phyloP scores from a whole-genome alignment of 1,140 invertebrate species.

The Pogonognathellus flavescens region DNA sequence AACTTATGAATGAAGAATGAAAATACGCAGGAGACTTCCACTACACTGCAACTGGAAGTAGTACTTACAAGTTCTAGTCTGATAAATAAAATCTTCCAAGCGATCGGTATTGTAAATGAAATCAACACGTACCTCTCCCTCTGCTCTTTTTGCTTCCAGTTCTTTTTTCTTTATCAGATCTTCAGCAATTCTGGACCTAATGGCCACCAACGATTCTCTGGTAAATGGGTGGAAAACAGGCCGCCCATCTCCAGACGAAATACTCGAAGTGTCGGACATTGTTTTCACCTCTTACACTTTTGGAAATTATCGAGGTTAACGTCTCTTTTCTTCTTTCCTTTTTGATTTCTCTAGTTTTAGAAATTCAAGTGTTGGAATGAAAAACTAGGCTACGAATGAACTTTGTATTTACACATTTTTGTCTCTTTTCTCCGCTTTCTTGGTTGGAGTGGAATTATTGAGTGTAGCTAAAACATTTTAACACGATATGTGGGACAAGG shows the following conservation, averaged over 20 bases:
- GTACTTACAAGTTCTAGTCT: no score
- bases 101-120: no score
- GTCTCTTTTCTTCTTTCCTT: background rate
- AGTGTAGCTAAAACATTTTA: no score
- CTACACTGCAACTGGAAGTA: background rate
- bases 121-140: constrained; percentile 83
- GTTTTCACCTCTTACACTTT: background rate
- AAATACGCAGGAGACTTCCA: background rate
- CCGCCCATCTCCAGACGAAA: constrained; percentile 79
- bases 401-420: constrained; percentile 39
- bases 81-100: no score
- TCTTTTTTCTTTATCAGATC: constrained; percentile 96
- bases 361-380: background rate
- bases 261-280: constrained; percentile 63
- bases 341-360: background rate
- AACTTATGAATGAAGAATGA: background rate
- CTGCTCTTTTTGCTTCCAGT: constrained; percentile 94
- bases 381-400: background rate
- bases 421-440: background rate
- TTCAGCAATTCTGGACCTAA: constrained; percentile 92
- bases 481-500: no score
- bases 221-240: constrained; percentile 98
- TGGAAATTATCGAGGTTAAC: background rate
- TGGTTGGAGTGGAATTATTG: no score
- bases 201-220: constrained; percentile 92